phyloP scores from a whole-genome alignment of 2,113 vertebrate species.

The Capreolus pygargus region DNA sequence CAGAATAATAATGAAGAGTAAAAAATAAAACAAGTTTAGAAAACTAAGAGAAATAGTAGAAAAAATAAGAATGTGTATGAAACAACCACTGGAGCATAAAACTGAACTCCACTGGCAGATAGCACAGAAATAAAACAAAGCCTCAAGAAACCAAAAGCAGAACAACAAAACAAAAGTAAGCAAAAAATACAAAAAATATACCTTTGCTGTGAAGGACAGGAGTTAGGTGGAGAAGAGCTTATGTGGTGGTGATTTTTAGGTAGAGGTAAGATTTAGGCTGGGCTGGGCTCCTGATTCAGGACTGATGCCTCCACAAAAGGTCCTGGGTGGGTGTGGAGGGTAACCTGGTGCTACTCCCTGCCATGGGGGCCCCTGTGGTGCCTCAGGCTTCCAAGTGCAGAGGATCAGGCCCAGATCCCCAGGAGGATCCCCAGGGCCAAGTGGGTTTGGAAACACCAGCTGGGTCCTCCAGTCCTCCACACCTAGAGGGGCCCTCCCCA shows the following conservation, averaged over 20 bases:
- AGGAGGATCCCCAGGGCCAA: not conserved
- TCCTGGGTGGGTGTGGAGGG: not conserved
- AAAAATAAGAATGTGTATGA: not conserved
- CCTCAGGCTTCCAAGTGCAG: not conserved
- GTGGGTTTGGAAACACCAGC: not conserved
- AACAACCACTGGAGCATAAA: not conserved
- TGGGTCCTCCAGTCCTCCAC: not conserved
- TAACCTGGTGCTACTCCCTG: not conserved
- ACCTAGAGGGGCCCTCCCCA: not conserved
- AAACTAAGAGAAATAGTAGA: not conserved
- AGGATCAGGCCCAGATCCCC: not conserved
- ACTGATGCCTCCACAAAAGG: not conserved
- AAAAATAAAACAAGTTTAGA: not conserved
- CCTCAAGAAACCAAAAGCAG: not conserved
- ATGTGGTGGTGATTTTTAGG: not conserved
- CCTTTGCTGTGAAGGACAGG: not conserved
- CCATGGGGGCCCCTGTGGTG: not conserved
- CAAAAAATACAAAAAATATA: not conserved
- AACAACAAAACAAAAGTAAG: not conserved
- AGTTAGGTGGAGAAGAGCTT: not conserved
- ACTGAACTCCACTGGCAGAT: not conserved
- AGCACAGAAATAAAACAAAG: not conserved
- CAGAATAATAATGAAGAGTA: not conserved
- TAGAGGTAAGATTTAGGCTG: not conserved
- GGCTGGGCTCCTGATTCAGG: not conserved